Conservation (phyloP, 2,797 vertebrate species). For the Tragopan temminckii region DNA sequence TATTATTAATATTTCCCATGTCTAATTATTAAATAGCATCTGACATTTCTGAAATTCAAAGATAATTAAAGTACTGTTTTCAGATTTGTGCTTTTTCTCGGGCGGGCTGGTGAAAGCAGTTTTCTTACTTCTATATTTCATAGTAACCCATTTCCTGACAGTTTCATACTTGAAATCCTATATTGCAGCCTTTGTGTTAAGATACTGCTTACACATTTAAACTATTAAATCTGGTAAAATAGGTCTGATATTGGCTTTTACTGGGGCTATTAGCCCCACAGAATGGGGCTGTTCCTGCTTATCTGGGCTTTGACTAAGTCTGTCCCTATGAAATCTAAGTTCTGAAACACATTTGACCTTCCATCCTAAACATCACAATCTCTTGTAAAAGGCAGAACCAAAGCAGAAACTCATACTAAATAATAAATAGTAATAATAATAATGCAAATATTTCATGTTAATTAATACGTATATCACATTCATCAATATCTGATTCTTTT, state of each 20-base stretch:
- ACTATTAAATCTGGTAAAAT: not conserved
- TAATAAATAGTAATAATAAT: not conserved
- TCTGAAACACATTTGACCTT: not conserved
- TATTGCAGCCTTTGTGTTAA: not conserved
- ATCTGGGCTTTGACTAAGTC: not conserved
- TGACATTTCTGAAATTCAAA: not conserved
- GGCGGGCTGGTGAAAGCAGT: not conserved
- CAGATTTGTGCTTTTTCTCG: not conserved
- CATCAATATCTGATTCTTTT: not conserved
- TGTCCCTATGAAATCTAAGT: not conserved
- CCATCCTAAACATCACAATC: not conserved
- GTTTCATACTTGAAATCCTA: not conserved
- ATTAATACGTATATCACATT: not conserved
- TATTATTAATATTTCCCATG: not conserved
- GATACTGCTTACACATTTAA: not conserved
- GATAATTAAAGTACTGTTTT: not conserved
- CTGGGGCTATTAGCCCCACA: not conserved
- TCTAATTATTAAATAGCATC: not conserved
- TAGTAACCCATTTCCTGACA: not conserved
- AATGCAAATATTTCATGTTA: not conserved
- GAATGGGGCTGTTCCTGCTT: not conserved
- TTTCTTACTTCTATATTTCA: not conserved
- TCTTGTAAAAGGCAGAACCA: not conserved
- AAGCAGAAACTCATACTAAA: not conserved
- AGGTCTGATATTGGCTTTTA: not conserved